A percentile compares a stretch with the other conserved stretches of the same genome.
These are phyloP conservation scores for Loriculus beryllinus DNA, from an alignment of 2,797 vertebrate species.

Conservation along the genomic window DNA sequence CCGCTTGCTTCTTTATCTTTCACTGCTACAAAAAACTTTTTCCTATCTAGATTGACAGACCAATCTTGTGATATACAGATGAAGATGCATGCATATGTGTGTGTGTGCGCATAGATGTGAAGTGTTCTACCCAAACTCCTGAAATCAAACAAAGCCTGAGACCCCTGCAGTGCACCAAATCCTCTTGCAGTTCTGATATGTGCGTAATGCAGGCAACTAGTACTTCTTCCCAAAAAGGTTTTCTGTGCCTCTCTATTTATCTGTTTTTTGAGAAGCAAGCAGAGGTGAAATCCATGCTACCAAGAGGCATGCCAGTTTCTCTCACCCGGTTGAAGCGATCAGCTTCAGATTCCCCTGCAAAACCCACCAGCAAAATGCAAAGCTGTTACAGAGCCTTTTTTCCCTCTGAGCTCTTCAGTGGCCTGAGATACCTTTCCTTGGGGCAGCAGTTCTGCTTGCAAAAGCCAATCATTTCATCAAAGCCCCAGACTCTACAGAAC, in stretches of 20 bases:
- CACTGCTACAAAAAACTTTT: neutral
- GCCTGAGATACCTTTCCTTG: slow-evolving; percentile 33
- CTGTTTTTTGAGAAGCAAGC: neutral
- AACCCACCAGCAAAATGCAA: neutral
- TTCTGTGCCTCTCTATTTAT: neutral
- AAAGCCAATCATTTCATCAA: slow-evolving; percentile 51
- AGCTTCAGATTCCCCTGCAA: slow-evolving; percentile 2
- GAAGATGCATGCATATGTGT: neutral
- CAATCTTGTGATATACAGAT: neutral
- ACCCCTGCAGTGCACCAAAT: neutral
- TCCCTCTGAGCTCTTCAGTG: neutral
- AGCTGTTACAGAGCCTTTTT: neutral
- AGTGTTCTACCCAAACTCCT: neutral
- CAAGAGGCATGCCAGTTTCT: neutral
- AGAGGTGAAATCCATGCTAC: neutral
- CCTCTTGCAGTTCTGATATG: neutral
- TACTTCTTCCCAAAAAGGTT: neutral
- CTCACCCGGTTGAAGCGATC: neutral
- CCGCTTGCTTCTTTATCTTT: neutral
- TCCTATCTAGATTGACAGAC: neutral
- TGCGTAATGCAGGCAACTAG: neutral
- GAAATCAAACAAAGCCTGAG: neutral
- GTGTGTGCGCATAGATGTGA: too few relatives aligned
- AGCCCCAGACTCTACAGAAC: slow-evolving; percentile 61
- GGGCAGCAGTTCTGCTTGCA: slow-evolving; percentile 51